Evolutionary conservation across 2,888 invertebrate species (phyloP).

Genomic region (Microplitis deprimator): DNA sequence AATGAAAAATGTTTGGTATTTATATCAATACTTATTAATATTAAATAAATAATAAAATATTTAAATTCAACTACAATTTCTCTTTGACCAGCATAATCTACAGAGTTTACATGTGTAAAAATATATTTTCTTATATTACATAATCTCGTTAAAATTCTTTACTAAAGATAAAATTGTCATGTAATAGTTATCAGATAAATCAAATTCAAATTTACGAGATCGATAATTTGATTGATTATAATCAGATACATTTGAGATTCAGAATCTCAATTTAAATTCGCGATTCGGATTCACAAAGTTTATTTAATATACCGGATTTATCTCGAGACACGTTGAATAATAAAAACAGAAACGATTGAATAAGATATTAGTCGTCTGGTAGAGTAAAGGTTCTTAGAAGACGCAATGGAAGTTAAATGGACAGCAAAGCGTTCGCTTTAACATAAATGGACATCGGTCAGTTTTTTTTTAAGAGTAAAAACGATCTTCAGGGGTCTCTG

Average conservation of each 20-base stretch:
- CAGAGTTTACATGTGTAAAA: too few relatives aligned
- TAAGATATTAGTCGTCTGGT: not conserved
- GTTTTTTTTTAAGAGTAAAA: not conserved
- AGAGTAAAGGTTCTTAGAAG: not conserved
- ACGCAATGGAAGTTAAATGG: not conserved
- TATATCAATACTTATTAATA: not conserved
- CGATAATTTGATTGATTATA: too few relatives aligned
- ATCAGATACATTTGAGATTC: too few relatives aligned
- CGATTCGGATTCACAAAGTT: not conserved
- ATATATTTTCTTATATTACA: too few relatives aligned
- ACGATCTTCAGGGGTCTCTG: not conserved
- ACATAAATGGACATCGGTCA: not conserved
- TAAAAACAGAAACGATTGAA: not conserved
- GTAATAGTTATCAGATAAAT: too few relatives aligned
- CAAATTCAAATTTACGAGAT: too few relatives aligned
- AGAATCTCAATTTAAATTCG: too few relatives aligned
- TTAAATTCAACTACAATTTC: too few relatives aligned
- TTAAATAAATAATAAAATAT: too few relatives aligned
- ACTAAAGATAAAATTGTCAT: too few relatives aligned
- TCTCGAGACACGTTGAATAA: not conserved
- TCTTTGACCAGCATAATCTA: too few relatives aligned
- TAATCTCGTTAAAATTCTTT: too few relatives aligned
- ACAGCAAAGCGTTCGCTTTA: not conserved
- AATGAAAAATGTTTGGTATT: not conserved
- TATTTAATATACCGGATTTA: not conserved